phyloP scores from a whole-genome alignment of 2,113 vertebrate genomes.

The Boulengeromyrus knoepffleri region DNA sequence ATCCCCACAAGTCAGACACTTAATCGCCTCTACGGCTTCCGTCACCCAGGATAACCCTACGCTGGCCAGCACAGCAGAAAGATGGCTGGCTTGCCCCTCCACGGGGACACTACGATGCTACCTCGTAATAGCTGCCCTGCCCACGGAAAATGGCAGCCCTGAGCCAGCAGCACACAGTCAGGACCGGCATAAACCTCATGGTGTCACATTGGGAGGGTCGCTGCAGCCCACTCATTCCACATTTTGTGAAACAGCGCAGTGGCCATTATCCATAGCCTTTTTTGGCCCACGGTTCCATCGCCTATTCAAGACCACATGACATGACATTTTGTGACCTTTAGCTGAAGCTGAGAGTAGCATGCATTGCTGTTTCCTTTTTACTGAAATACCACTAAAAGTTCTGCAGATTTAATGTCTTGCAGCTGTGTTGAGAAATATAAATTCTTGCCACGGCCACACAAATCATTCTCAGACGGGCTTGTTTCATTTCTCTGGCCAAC shows the following conservation, averaged over 20 bases:
- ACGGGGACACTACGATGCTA: background rate
- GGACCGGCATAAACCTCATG: background rate
- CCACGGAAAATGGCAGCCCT: background rate
- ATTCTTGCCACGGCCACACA: conserved; percentile 33
- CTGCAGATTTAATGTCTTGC: conserved; percentile 37
- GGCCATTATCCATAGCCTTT: background rate
- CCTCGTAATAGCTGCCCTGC: background rate
- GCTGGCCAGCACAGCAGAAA: background rate
- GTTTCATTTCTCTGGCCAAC: conserved; percentile 7
- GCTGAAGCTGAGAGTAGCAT: conserved; percentile 9
- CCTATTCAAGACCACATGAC: conserved; percentile 2
- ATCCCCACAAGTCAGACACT: conserved; percentile 22
- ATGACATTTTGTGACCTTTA: conserved; percentile 28
- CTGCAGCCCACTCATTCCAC: background rate
- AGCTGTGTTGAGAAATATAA: conserved; percentile 36
- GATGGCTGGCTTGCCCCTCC: background rate
- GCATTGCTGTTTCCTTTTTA: conserved; percentile 26
- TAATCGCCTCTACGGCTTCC: conserved; percentile 23
- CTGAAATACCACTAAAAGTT: conserved; percentile 28
- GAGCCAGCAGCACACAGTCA: background rate
- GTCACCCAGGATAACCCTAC: conserved; percentile 15
- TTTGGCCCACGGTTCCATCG: background rate
- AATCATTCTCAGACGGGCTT: conserved; percentile 16
- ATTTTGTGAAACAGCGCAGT: background rate
- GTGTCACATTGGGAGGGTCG: too few relatives aligned